Conservation (phyloP, 2,888 invertebrate genomes). For the Esperia sulphurella region DNA sequence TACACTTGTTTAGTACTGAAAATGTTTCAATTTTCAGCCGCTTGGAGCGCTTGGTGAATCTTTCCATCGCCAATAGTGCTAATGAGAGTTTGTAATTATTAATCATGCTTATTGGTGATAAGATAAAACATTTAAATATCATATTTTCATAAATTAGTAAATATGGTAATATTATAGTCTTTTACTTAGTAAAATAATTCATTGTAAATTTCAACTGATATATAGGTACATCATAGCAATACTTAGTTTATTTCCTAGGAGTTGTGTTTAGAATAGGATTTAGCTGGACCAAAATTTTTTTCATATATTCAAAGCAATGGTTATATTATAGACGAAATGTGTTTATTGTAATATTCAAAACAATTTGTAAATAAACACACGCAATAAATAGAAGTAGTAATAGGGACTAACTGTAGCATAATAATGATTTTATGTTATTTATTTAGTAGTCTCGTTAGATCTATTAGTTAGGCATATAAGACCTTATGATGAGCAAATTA, state of each 20-base stretch:
- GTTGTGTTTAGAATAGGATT: slow-evolving; percentile 72
- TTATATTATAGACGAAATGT: slow-evolving; percentile 48
- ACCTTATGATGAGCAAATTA: slow-evolving; percentile 43
- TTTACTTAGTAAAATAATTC: slow-evolving; percentile 25
- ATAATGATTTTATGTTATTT: slow-evolving; percentile 59
- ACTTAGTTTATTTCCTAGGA: slow-evolving; percentile 60
- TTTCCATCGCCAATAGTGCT: too few species aligned
- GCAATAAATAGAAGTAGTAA: slow-evolving; percentile 69
- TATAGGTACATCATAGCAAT: slow-evolving; percentile 51
- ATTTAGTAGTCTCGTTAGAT: slow-evolving; percentile 62
- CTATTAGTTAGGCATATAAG: neutral
- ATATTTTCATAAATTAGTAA: slow-evolving; percentile 3
- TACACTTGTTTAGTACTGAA: too few species aligned
- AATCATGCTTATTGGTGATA: slow-evolving; percentile 9
- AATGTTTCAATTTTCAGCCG: too few species aligned
- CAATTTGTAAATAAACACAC: slow-evolving; percentile 65
- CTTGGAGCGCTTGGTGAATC: too few species aligned
- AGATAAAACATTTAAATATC: slow-evolving; percentile 5
- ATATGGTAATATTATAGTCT: neutral
- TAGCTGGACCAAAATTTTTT: slow-evolving; percentile 78
- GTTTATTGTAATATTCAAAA: slow-evolving; percentile 63
- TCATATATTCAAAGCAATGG: slow-evolving; percentile 62
- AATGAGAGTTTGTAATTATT: slow-evolving; percentile 9
- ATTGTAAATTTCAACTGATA: slow-evolving; percentile 46
- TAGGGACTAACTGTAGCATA: slow-evolving; percentile 53